A percentile compares a stretch with the other conserved stretches of the same genome.
Evolutionary conservation across 2,113 vertebrate species (phyloP).

Genomic region (Spea multiplicata): DNA sequence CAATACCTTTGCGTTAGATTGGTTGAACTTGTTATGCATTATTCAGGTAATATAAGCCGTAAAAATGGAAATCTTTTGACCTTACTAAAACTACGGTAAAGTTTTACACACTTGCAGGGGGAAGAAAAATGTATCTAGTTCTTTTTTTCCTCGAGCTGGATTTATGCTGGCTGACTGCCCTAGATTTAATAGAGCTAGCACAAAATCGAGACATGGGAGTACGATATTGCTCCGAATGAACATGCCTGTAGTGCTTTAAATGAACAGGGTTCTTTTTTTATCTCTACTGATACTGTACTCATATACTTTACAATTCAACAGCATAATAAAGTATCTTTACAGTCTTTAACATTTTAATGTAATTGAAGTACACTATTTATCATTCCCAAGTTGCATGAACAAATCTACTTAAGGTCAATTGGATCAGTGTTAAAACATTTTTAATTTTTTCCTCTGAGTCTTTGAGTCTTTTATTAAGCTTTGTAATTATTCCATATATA

Average conservation of each 20-base stretch:
- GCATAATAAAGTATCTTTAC: constrained; percentile 38
- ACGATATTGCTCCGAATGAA: constrained; percentile 5
- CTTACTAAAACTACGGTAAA: constrained; percentile 40
- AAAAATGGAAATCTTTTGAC: constrained; percentile 46
- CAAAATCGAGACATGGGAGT: not conserved
- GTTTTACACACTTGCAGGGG: constrained; percentile 35
- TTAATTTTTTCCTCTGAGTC: constrained; percentile 31
- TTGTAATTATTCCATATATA: constrained; percentile 41
- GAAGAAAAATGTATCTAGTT: constrained; percentile 16
- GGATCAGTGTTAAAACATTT: constrained; percentile 36
- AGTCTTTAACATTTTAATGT: constrained; percentile 40
- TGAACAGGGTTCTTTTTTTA: constrained; percentile 21
- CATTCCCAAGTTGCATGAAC: constrained; percentile 38
- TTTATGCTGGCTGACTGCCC: constrained; percentile 42
- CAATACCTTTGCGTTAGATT: constrained; percentile 38
- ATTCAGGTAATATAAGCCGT: constrained; percentile 40
- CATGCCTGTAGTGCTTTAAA: constrained; percentile 26
- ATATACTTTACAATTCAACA: constrained; percentile 26
- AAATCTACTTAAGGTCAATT: constrained; percentile 44
- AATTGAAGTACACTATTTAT: constrained; percentile 40
- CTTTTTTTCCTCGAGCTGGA: constrained; percentile 7
- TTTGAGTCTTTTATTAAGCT: constrained; percentile 30
- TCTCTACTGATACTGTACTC: constrained; percentile 3
- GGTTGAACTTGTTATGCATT: constrained; percentile 44
- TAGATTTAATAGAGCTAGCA: constrained; percentile 32